Evolutionary conservation across 2,113 vertebrate species (phyloP), one percentile per base, ranked within the genome.

Genomic region (Aleadryas rufinucha): DNA sequence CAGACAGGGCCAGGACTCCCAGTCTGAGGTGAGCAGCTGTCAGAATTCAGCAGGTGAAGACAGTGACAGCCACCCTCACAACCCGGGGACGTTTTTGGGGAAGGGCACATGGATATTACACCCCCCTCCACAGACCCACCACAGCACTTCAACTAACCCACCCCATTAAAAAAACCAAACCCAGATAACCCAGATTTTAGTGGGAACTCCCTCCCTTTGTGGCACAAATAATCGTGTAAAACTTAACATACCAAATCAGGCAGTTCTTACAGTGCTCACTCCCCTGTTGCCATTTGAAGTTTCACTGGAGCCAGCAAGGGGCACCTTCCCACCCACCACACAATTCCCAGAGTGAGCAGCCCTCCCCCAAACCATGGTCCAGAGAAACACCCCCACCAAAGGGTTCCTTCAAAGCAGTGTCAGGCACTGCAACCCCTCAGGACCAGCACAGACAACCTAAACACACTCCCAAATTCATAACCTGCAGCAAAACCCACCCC

Each of bases 381-480:
- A 41, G 2, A 9, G 7, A 3, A 14, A 33, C 18, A 26, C 2
- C 33, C 41, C 10, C 19, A 15, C 1, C 15, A 3, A 1, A 2
- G 5, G 15, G 3, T 2, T 22, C 15, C 54, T 1, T 3, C 13
- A 7, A 0, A 1, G 44, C 31, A 28, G 2, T 0, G 3, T 7
- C n/a, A 72, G 3, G 18, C 35, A 16, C 21, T 2, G 3, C 0
- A 35, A 6, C 8, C 6, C 5, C 3, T 7, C 20, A 10, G 9
- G 4, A 1, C 10, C 5, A 13, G 1, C 2, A 5, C 0, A 13
- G 3, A 8, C 13, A 1, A 4, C 2, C 13, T 5, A 1, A 50
- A 39, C 13, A 30, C 19, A 5, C 10, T 0, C 0, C 0, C 11
- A 28, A 28, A 4, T 2, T 4, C 1, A 0, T 0, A 2, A 6